These are phyloP conservation scores for Alauda arvensis DNA, from an alignment of 2,797 vertebrate species.

Conservation along the genomic window DNA sequence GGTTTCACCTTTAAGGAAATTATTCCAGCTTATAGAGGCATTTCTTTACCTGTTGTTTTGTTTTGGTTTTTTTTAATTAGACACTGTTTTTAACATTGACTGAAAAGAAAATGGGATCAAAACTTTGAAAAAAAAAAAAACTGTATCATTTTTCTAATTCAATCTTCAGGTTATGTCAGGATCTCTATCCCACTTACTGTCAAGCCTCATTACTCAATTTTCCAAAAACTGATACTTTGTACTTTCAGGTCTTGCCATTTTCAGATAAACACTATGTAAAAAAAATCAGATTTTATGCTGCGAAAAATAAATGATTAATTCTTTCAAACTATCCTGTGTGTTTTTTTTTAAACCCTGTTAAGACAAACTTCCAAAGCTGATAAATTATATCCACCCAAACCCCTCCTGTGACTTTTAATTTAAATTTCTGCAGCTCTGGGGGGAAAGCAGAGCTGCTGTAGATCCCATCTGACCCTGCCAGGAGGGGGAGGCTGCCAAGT, in stretches of 20 bases:
- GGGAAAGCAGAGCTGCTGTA: background rate
- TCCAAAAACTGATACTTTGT: constrained; percentile 45
- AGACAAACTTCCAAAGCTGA: background rate
- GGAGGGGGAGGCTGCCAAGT: background rate
- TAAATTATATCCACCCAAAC: background rate
- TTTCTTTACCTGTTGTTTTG: background rate
- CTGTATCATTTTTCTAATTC: background rate
- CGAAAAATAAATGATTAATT: constrained; percentile 63
- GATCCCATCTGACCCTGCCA: background rate
- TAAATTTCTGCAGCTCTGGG: background rate
- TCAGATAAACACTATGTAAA: constrained; percentile 32
- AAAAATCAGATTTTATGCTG: constrained; percentile 12
- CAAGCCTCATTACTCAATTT: constrained; percentile 22
- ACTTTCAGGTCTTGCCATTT: constrained; percentile 29
- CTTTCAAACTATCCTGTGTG: constrained; percentile 18
- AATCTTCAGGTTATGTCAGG: background rate
- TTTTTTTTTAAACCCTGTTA: background rate
- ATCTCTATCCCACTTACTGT: background rate
- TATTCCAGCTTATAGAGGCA: background rate
- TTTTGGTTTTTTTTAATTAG: background rate
- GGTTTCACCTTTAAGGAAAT: constrained; percentile 8
- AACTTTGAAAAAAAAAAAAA: background rate
- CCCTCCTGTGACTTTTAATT: background rate
- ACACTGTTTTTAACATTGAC: background rate
- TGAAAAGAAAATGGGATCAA: background rate